Base-by-base conservation (phyloP, 2,797 vertebrate genomes). In the Brotula barbata region DNA sequence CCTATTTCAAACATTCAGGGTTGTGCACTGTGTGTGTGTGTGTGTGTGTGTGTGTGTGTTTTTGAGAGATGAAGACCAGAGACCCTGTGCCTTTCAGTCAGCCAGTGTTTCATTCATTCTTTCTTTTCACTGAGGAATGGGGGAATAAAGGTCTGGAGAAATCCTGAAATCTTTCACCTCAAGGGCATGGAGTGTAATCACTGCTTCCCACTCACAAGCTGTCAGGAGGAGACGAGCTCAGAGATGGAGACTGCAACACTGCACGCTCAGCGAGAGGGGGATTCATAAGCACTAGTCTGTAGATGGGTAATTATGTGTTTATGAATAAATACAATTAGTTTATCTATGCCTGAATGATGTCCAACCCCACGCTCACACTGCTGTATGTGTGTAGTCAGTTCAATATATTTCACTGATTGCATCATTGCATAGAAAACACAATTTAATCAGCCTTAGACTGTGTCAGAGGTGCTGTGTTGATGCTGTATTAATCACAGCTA, bases 1-100 rank as follows among this genome's bases (percentile, higher is more conserved):
- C 83, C 82, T 84, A 83, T 82, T 85, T 77, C 76, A 75, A 77
- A 57, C n/a, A n/a, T n/a, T n/a, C n/a, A n/a, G n/a, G n/a, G n/a
- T n/a, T n/a, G n/a, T n/a, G n/a, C n/a, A n/a, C n/a, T 19, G 20
- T 14, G 10, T 19, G 25, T 8, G 39, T 15, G 6, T 28, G 25
- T 28, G 25, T 28, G 28, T 36, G 54, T 53, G 28, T 43, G 8
- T 48, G 33, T 61, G 28, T 47, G n/a, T 55, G 7, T 53, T 12
- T 42, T 1, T 57, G 2, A 15, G 20, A 40, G 41, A 12, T 25
- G 4, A n/a, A n/a, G 25, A 7, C 11, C 6, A 12, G 15, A 3
- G 10, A 34, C 16, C 9, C 11, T 25, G 19, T 39, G 46, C 23
- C 7, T 20, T 17, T 25, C 16, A n/a, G 58, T 53, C 68, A 64